Base-by-base conservation (phyloP, 2,797 vertebrate species). In the Acomys russatus region DNA sequence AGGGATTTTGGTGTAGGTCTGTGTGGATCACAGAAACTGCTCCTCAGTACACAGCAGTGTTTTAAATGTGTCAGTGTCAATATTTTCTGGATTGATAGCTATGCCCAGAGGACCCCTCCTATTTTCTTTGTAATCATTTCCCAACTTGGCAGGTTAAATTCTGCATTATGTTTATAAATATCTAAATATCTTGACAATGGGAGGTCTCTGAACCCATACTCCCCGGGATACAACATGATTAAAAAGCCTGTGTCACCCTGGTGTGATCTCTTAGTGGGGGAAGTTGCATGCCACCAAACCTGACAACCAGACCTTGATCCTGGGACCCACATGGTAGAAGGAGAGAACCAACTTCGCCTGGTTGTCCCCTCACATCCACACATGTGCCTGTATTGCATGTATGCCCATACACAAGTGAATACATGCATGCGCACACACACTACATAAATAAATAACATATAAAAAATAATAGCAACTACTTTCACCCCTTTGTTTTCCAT, bases 21-120 rank as follows among this genome's bases (percentile, higher is more conserved):
- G 0, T 1, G 0, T 4, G 23, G 56, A 9, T 51, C 30, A 54
- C 1, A 74, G 80, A 51, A 79, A 59, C 7, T 33, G 0, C 30
- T 61, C 56, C 9, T 92, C 15, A 2, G 15, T n/a, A 38, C 2
- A 30, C 2, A 88, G 2, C 11, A 23, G 2, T 35, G 17, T 18
- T 94, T 79, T 82, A 61, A 2, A 86, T 70, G 18, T 70, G 28
- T 25, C 38, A 44, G 78, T 64, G 15, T 54, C 54, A 79, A 35
- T 88, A 51, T 64, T 84, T 93, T 82, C 61, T 93, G 83, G 44
- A 68, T 35, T 82, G 68, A 77, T 59, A 33, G 35, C 15, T 4
- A 6, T 63, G 56, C 17, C 9, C 7, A 17, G 77, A 80, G 91
- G 76, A 1, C 20, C 4, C 49, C 61, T 64, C 86, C 9, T 1